Evolutionary conservation across 2,797 vertebrate genomes (phyloP).

Genomic region (Cossypha caffra): DNA sequence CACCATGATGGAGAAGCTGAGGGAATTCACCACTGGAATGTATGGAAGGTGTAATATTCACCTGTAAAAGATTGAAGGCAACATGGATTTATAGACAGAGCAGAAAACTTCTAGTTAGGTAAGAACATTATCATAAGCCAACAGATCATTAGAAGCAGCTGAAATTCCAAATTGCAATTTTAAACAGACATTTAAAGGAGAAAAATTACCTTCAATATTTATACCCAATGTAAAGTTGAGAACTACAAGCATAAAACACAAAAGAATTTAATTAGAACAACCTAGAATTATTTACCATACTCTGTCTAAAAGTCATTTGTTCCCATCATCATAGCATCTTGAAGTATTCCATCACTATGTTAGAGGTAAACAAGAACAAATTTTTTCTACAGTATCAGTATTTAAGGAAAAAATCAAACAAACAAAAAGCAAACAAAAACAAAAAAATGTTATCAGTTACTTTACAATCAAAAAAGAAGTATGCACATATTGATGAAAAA

Average conservation of each 20-base stretch:
- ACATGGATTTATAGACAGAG: not conserved
- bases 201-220: not conserved
- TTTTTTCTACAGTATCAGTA: not conserved
- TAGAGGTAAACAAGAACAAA: not conserved
- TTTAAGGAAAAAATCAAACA: not conserved
- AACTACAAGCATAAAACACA: not conserved
- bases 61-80: constrained; percentile 70
- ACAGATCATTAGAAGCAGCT: not conserved
- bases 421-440: not conserved
- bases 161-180: not conserved
- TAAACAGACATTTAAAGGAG: not conserved
- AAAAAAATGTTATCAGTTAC: not conserved
- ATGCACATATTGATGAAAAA: not conserved
- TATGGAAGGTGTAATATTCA: constrained; percentile 58
- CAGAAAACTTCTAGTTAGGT: not conserved
- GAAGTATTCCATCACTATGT: not conserved
- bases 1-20: constrained; percentile 63
- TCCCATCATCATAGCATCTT: not conserved
- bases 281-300: not conserved
- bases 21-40: constrained; percentile 61
- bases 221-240: not conserved
- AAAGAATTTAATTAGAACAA: not conserved
- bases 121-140: not conserved
- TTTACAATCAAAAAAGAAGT: not conserved
- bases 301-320: not conserved